These are phyloP conservation scores for Lerista edwardsae DNA, from an alignment of 2,797 vertebrate species.

Conservation along the genomic window DNA sequence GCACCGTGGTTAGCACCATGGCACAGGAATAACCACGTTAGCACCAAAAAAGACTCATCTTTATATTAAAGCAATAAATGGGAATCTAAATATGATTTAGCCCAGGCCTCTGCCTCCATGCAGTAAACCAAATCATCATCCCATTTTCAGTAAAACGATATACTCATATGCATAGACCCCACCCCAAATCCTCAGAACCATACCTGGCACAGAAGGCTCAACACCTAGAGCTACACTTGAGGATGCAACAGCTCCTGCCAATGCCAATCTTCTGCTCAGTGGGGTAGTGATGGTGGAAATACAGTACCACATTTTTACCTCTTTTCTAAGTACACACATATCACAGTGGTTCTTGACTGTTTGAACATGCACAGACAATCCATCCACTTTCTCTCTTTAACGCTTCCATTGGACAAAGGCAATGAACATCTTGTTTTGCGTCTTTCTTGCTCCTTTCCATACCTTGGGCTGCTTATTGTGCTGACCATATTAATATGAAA, in stretches of 20 bases:
- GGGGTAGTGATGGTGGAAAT: neutral
- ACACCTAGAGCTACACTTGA: neutral
- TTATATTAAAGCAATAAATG: neutral
- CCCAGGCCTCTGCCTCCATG: neutral
- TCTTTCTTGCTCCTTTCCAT: neutral
- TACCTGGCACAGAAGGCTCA: too few species aligned
- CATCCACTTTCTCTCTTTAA: too few species aligned
- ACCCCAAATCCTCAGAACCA: neutral
- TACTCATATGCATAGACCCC: neutral
- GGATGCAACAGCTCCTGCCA: neutral
- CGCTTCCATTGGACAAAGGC: too few species aligned
- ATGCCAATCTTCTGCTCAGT: neutral
- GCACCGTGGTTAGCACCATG: too few species aligned
- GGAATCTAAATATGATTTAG: neutral
- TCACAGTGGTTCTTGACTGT: neutral
- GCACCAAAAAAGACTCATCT: conserved; percentile 1
- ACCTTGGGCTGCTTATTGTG: neutral
- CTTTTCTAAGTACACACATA: neutral
- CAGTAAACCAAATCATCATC: neutral
- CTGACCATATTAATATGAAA: neutral
- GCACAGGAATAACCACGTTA: neutral
- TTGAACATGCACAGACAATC: too few species aligned
- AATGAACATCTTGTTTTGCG: neutral
- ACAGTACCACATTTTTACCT: neutral
- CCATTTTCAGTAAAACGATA: neutral